phyloP scores from a whole-genome alignment of 2,888 invertebrate species.

The Watsonalla binaria region DNA sequence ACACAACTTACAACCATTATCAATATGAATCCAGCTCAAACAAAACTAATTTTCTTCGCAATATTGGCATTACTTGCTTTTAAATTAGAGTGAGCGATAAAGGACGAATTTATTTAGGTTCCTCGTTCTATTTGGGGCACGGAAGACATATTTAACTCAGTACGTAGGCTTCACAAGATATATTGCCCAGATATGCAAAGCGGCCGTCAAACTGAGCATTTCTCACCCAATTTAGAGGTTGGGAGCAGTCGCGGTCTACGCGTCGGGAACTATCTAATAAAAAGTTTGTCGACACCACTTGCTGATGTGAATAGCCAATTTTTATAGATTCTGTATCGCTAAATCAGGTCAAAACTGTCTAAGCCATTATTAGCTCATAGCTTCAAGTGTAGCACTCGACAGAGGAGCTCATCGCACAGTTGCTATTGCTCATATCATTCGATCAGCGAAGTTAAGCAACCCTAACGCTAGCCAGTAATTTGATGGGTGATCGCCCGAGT shows the following conservation, averaged over 20 bases:
- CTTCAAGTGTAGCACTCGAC: too few species aligned
- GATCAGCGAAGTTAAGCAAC: too few species aligned
- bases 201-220: conserved; percentile 48
- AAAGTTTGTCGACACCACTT: conserved; percentile 43
- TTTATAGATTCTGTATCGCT: conserved; percentile 13
- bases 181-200: conserved; percentile 55
- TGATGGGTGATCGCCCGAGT: too few species aligned
- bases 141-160: not conserved
- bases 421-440: too few species aligned
- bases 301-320: conserved; percentile 37
- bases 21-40: too few species aligned
- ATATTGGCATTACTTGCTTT: not conserved
- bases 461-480: too few species aligned
- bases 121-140: not conserved
- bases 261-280: conserved; percentile 38
- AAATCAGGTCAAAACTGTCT: too few species aligned
- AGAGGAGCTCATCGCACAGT: too few species aligned
- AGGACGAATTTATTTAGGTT: conserved; percentile 27
- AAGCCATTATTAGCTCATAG: too few species aligned
- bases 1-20: too few species aligned
- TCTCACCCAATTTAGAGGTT: conserved; percentile 55
- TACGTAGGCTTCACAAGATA: conserved; percentile 37
- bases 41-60: too few species aligned
- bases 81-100: conserved; percentile 20
- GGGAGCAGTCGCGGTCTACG: conserved; percentile 27